These are phyloP conservation scores for Cynocephalus volans DNA, from an alignment of 2,113 vertebrate species.

Conservation along the genomic window DNA sequence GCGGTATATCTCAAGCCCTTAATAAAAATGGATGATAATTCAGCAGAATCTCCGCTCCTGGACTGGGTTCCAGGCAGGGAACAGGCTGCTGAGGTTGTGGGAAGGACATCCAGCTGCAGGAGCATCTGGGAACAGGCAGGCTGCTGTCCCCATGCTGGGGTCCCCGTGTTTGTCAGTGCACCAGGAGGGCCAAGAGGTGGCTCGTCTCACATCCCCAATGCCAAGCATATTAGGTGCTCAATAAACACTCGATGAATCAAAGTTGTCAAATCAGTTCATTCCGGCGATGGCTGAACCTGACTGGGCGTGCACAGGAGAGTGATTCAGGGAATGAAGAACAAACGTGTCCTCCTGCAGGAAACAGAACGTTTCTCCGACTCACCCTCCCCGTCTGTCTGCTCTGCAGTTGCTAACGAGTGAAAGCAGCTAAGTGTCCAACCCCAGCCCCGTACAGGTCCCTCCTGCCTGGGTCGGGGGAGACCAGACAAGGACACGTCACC, in stretches of 20 bases:
- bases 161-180: no score
- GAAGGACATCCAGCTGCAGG: not conserved
- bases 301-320: rapidly evolving
- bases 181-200: no score
- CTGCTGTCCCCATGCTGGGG: not conserved
- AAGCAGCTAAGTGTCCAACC: no score
- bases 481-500: rapidly evolving
- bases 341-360: no score
- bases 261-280: rapidly evolving
- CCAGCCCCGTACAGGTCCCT: no score
- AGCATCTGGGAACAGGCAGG: no score
- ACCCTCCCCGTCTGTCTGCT: no score
- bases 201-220: rapidly evolving
- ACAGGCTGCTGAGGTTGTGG: not conserved
- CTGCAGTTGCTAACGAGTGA: not conserved
- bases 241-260: not conserved
- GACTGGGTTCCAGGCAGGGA: not conserved
- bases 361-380: not conserved
- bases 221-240: not conserved
- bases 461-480: no score
- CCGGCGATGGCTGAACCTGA: not conserved
- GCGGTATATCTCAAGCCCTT: not conserved
- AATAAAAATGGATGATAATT: not conserved
- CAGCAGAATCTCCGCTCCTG: not conserved
- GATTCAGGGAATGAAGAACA: rapidly evolving